These are phyloP conservation scores for Caenorhabditis briggsae DNA, from an alignment of 1,140 invertebrate genomes.

Conservation along the genomic window DNA sequence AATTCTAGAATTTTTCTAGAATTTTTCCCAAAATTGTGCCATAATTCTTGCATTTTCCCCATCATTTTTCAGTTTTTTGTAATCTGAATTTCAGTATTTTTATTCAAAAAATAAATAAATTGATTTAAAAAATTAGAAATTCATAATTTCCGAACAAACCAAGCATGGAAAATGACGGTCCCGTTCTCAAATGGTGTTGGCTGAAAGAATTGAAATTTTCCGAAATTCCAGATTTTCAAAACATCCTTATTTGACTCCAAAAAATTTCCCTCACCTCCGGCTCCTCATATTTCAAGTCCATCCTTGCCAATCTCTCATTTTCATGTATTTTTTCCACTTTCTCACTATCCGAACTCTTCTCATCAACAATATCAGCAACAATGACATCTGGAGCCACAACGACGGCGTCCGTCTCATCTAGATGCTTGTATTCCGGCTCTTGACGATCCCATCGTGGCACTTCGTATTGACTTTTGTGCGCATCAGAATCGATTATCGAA, in stretches of 20 bases:
- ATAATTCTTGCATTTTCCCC: slow-evolving; percentile 12
- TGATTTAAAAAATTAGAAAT: background rate
- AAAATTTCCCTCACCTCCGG: background rate
- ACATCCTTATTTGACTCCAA: too few species aligned
- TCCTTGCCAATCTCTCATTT: slow-evolving; percentile 32
- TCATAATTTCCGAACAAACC: slow-evolving; percentile 34
- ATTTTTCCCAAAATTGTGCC: background rate
- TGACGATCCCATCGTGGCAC: background rate
- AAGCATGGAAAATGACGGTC: slow-evolving; percentile 30
- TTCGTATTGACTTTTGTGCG: slow-evolving; percentile 1
- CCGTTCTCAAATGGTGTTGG: slow-evolving; percentile 22
- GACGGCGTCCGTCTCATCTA: background rate
- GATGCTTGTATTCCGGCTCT: slow-evolving; percentile 31
- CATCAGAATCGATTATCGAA: too few species aligned
- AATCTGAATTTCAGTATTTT: background rate
- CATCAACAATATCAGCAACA: slow-evolving; percentile 34
- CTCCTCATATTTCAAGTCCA: slow-evolving; percentile 37
- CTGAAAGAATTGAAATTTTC: slow-evolving; percentile 1
- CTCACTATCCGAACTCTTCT: slow-evolving; percentile 42
- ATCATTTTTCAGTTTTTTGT: background rate
- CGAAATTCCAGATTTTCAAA: too few species aligned
- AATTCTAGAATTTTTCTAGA: background rate
- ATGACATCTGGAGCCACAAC: slow-evolving; percentile 4
- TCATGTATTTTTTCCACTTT: slow-evolving; percentile 33
- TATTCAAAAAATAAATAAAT: background rate